Conservation (phyloP, 2,888 invertebrate genomes). For the Volucella bombylans region DNA sequence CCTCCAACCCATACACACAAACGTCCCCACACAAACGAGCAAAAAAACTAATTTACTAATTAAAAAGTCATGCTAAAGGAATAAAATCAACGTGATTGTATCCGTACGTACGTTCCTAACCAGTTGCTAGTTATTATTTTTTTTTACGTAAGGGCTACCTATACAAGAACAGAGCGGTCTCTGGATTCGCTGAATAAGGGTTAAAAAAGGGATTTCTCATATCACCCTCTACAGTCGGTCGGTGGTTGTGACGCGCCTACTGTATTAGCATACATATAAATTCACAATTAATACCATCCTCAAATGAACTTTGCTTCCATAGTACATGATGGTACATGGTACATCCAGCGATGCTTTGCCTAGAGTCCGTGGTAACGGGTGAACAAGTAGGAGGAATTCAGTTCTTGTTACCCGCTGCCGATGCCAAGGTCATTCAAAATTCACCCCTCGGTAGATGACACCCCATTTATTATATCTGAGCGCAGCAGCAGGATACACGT, state of each 20-base stretch:
- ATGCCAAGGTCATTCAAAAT: slow-evolving; percentile 83
- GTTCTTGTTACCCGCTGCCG: slow-evolving; percentile 68
- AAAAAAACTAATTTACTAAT: slow-evolving; percentile 81
- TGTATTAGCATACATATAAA: slow-evolving; percentile 73
- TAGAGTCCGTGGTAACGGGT: neutral
- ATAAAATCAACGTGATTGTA: slow-evolving; percentile 68
- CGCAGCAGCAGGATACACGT: slow-evolving; percentile 43
- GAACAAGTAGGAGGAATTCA: slow-evolving; percentile 13
- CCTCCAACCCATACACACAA: slow-evolving; percentile 4
- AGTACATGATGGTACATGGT: slow-evolving; percentile 26
- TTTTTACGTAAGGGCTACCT: neutral
- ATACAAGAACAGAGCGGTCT: slow-evolving; percentile 28
- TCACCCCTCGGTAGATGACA: slow-evolving; percentile 79
- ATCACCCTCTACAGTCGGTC: slow-evolving; percentile 35
- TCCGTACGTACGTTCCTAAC: slow-evolving; percentile 11
- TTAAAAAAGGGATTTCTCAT: slow-evolving; percentile 64
- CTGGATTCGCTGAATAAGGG: slow-evolving; percentile 63
- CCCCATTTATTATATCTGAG: slow-evolving; percentile 73
- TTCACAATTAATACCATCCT: slow-evolving; percentile 75
- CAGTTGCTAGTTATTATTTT: slow-evolving; percentile 22
- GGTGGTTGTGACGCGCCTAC: slow-evolving; percentile 70
- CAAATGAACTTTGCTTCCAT: slow-evolving; percentile 71
- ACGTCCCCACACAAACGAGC: slow-evolving; percentile 52
- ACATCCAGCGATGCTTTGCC: slow-evolving; percentile 41
- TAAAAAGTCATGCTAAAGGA: slow-evolving; percentile 79